phyloP scores from a whole-genome alignment of 35 echinoderm and acorn worm genomes.

The Heliocidaris tuberculata region DNA sequence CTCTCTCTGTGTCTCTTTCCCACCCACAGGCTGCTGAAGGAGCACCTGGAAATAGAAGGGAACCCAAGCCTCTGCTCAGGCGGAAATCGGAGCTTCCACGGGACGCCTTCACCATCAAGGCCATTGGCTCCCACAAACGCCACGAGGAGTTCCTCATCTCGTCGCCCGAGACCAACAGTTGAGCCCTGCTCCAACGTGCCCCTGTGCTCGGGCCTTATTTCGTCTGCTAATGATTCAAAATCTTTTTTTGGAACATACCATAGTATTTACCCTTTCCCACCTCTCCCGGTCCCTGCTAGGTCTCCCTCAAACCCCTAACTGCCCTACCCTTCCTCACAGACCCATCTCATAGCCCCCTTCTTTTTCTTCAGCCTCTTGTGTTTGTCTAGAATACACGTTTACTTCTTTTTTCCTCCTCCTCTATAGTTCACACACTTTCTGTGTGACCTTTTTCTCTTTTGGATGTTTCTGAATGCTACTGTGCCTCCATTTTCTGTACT shows the following conservation, averaged over 20 bases:
- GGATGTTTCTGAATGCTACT: neutral
- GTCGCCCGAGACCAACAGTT: slow-evolving; percentile 82
- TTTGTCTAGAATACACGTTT: neutral
- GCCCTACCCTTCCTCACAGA: neutral
- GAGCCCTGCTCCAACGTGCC: slow-evolving; percentile 30
- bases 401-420: no score
- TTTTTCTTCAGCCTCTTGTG: neutral
- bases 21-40: slow-evolving; percentile 35
- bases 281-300: neutral
- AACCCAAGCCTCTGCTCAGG: slow-evolving; percentile 72
- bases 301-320: neutral
- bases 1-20: neutral
- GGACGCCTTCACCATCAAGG: slow-evolving; percentile 69
- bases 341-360: neutral
- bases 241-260: neutral
- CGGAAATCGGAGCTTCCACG: slow-evolving; percentile 95
- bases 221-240: neutral
- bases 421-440: no score
- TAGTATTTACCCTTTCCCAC: neutral
- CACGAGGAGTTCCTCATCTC: slow-evolving; percentile 78
- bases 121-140: slow-evolving; percentile 73
- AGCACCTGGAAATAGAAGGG: slow-evolving; percentile 43
- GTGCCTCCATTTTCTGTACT: neutral
- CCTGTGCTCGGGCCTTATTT: neutral
- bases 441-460: neutral